These are phyloP conservation scores for Nanorana parkeri DNA, from an alignment of 2,113 vertebrate genomes.

Conservation along the genomic window DNA sequence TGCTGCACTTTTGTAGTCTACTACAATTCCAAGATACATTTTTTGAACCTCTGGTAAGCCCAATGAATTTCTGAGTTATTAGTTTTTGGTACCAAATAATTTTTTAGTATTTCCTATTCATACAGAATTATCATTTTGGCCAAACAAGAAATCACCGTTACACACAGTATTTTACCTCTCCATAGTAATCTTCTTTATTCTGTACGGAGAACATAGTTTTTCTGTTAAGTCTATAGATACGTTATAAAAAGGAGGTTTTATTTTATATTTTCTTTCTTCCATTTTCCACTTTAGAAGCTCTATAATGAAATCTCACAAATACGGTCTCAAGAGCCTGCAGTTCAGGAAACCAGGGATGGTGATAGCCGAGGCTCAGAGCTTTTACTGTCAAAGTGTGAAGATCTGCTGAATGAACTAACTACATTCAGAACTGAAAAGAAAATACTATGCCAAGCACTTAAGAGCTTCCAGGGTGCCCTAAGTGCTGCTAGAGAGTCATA, in stretches of 20 bases:
- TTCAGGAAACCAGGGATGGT: constrained; percentile 56
- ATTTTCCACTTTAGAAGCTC: constrained; percentile 67
- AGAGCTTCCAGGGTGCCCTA: constrained; percentile 73
- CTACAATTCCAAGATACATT: no score
- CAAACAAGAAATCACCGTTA: no score
- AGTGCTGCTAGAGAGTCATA: constrained; percentile 66
- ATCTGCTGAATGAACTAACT: constrained; percentile 76
- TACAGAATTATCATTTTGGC: no score
- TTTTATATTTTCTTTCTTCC: background rate
- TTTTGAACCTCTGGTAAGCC: no score
- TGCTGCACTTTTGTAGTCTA: no score
- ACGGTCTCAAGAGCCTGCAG: constrained; percentile 62
- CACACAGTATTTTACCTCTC: no score
- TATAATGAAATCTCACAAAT: constrained; percentile 64
- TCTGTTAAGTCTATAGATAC: background rate
- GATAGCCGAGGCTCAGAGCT: background rate
- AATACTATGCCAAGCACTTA: constrained; percentile 74
- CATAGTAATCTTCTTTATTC: no score
- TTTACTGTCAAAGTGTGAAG: constrained; percentile 64
- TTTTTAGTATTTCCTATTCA: no score
- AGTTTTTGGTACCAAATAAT: no score
- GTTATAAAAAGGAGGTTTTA: background rate
- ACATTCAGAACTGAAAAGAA: constrained; percentile 77
- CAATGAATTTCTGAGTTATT: no score
- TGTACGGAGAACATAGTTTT: no score